Evolutionary conservation across 2,888 invertebrate genomes (phyloP), one percentile per base, ranked within the genome.

Genomic region (Poecilus cupreus): DNA sequence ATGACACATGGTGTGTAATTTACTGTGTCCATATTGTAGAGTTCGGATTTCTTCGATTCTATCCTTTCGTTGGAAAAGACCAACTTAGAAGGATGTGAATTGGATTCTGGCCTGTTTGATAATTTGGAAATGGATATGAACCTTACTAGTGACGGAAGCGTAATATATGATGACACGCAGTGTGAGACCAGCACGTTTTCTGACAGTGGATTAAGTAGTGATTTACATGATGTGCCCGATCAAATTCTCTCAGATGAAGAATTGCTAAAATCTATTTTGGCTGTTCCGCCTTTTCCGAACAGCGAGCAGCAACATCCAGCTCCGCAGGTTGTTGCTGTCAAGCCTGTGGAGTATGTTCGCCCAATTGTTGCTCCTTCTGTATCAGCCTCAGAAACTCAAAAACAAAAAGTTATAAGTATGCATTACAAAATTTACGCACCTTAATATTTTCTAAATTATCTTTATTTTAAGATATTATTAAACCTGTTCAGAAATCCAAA

Each of bases 161-260:
- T 86, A 20, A 86, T 87, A 81, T 85, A 85, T 37, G 88, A 88
- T 83, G 88, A 87, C 54, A 85, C 87, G 16, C 84, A 86, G 54
- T 88, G 88, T 18, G 88, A 88, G 2, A 85, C 86, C 81, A 89
- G 89, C 83, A 88, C 87, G 79, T 90, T 92, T 82, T 94, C 94
- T 0, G 95, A 95, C 87, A 94, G 94, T 85, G 95, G 94, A 72
- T 89, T 94, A 16, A 94, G 93, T 39, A 94, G 93, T 83, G 93
- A 92, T 85, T 91, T 89, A 82, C 89, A 91, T 26, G 92, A 92
- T 85, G 90, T 90, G 91, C 60, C 74, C 18, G 81, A 81, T 75
- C 81, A 81, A 49, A 75, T 64, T 18, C 20, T 81, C 18, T 81
- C 81, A 18, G 81, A 81, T 60, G 81, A 81, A 8, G 81, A 81